Percentiles rank a stretch among this genome's conserved stretches.
phyloP scores from a whole-genome alignment of 2,797 vertebrate species.

The Falco peregrinus region DNA sequence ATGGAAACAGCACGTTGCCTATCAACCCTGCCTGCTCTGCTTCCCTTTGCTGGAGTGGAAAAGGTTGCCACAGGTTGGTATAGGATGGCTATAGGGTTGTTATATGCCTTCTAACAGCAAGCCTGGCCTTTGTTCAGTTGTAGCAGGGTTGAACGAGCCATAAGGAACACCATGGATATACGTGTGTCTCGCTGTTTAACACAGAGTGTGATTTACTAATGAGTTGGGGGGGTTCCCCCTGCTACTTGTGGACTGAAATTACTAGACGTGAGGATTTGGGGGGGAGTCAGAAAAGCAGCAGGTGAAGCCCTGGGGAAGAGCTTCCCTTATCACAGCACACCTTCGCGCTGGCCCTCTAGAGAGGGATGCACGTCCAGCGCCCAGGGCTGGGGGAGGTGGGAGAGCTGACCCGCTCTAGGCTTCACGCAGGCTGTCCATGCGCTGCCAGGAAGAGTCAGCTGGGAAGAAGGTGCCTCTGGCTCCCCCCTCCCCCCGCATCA shows the following conservation, averaged over 20 bases:
- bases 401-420: not conserved
- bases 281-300: not conserved
- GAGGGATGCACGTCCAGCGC: fast-evolving
- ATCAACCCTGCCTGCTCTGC: not conserved
- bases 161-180: not conserved
- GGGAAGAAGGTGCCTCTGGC: not conserved
- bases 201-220: not conserved
- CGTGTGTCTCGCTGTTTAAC: not conserved
- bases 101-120: not conserved
- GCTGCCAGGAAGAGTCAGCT: not conserved
- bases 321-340: not conserved
- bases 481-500: not conserved
- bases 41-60: not conserved
- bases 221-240: fast-evolving
- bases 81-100: fast-evolving
- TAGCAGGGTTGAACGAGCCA: not conserved
- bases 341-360: not conserved
- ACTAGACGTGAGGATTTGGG: not conserved
- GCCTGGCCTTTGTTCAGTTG: not conserved
- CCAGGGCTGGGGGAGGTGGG: not conserved
- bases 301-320: not conserved
- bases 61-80: not conserved
- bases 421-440: fast-evolving
- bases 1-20: not conserved
- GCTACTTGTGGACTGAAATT: not conserved